Conservation (phyloP, 2,113 vertebrate genomes). For the Lontra canadensis region DNA sequence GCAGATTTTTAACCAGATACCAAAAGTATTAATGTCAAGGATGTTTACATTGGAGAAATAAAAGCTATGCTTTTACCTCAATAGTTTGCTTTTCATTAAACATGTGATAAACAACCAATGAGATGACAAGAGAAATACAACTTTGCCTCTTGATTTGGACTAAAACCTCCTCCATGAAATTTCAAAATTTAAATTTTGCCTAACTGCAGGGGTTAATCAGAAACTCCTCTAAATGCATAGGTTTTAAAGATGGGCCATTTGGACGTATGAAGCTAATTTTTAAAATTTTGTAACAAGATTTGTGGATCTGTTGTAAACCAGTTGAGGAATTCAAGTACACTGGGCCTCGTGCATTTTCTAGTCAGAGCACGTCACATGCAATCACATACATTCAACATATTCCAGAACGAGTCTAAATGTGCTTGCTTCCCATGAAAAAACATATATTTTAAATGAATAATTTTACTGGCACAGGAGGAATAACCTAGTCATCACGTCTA, state of each 20-base stretch:
- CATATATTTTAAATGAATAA: not conserved
- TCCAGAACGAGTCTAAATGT: not conserved
- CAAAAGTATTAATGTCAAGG: not conserved
- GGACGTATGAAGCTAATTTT: not conserved
- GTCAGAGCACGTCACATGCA: not conserved
- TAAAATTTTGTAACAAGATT: not conserved
- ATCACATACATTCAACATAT: not conserved
- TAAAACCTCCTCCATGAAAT: conserved; percentile 2
- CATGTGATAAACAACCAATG: not conserved
- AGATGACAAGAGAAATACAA: not conserved
- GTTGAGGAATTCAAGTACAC: not conserved
- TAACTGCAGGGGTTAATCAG: not conserved
- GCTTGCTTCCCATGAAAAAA: not conserved
- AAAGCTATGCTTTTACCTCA: not conserved
- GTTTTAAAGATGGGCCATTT: conserved; percentile 12
- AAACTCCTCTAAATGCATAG: not conserved
- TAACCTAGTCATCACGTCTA: not conserved
- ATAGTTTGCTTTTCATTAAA: conserved; percentile 2
- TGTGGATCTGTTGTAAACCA: not conserved
- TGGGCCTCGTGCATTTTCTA: not conserved
- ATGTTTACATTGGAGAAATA: not conserved
- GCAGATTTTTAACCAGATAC: not conserved
- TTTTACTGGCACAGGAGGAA: not conserved
- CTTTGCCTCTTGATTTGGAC: not conserved
- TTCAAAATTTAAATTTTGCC: conserved; percentile 3